Evolutionary conservation across 2,113 vertebrate genomes (phyloP), one percentile per base, ranked within the genome.

Genomic region (Cnemophilus loriae): DNA sequence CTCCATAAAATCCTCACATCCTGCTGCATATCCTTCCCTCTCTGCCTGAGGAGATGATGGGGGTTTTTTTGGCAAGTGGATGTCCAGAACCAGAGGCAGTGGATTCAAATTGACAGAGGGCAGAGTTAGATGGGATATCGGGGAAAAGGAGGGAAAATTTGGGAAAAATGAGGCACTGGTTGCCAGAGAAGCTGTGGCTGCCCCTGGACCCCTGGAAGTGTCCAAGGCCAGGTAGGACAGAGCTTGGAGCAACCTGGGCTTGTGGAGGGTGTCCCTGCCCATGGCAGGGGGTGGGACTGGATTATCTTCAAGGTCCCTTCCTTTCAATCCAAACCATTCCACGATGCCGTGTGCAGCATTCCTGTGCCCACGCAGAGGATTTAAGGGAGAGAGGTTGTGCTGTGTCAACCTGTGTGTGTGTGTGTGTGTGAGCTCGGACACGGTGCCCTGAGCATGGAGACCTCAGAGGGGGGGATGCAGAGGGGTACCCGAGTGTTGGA

Each of bases 301-400:
- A 10, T 7, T 28, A 11, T 3, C 44, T 30, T 26, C 12, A 17
- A 60, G 39, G 24, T 39, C 28, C 16, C 28, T 52, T 68, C 61
- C 28, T 52, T 68, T 53, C n/a, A 30, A 49, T 2, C 28, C 53
- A n/a, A 46, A 26, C 24, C 78, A 47, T 26, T 47, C 53, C 53
- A 6, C 1, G 39, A 1, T 4, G 24, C 44, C 5, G 24, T 1
- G 2, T 33, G 44, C 68, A 37, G n/a, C 3, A 3, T 23, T 61
- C 26, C 76, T 0, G 2, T 4, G 28, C n/a, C 61, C 1, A 3
- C 9, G 4, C 4, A 8, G 14, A 0, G 1, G 30, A 35, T 70
- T 74, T 57, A 37, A 52, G 3, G 7, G 4, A 5, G 11, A 20
- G 20, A 27, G n/a, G 15, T 6, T 24, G 41, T 33, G 46, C 83